These are phyloP conservation scores for Lepilemur septentrionalis DNA, from an alignment of 2,797 vertebrate genomes.

Conservation along the genomic window DNA sequence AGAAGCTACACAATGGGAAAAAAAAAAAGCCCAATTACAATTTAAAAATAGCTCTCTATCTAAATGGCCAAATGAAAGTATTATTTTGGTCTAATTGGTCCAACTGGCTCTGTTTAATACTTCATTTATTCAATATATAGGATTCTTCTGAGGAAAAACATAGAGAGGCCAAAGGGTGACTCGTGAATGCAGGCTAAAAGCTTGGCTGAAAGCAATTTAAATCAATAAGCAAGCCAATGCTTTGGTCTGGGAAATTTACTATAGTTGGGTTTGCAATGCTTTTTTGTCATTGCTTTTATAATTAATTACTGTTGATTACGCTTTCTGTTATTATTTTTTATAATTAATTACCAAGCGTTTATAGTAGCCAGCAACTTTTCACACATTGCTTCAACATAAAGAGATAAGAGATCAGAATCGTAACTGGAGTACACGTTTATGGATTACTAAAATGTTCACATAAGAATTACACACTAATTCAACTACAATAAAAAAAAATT, in stretches of 20 bases:
- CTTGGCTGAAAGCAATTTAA: constrained; percentile 4
- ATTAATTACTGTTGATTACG: constrained; percentile 65
- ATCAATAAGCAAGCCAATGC: constrained; percentile 29
- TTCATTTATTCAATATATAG: constrained; percentile 53
- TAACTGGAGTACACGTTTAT: constrained; percentile 52
- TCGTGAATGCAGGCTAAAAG: constrained; percentile 8
- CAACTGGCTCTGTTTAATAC: neutral
- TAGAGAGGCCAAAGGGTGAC: neutral
- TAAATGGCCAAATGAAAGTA: constrained; percentile 49
- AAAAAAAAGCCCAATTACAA: neutral
- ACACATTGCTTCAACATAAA: neutral
- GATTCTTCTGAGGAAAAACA: constrained; percentile 35
- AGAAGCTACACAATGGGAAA: constrained; percentile 7
- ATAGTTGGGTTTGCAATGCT: neutral
- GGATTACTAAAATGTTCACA: constrained; percentile 73
- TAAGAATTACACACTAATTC: constrained; percentile 78
- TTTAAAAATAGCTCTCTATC: constrained; percentile 58
- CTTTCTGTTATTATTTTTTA: constrained; percentile 68
- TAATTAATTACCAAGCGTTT: constrained; percentile 58
- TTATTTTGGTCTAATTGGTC: constrained; percentile 70
- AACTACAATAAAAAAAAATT: constrained; percentile 78
- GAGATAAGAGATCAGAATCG: constrained; percentile 57
- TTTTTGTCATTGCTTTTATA: constrained; percentile 58
- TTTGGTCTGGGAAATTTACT: constrained; percentile 37
- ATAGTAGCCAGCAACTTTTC: constrained; percentile 42